A percentile compares a stretch with the other conserved stretches of the same genome.
Evolutionary conservation across 2,888 invertebrate species (phyloP).

Genomic region (Callosobruchus maculatus): DNA sequence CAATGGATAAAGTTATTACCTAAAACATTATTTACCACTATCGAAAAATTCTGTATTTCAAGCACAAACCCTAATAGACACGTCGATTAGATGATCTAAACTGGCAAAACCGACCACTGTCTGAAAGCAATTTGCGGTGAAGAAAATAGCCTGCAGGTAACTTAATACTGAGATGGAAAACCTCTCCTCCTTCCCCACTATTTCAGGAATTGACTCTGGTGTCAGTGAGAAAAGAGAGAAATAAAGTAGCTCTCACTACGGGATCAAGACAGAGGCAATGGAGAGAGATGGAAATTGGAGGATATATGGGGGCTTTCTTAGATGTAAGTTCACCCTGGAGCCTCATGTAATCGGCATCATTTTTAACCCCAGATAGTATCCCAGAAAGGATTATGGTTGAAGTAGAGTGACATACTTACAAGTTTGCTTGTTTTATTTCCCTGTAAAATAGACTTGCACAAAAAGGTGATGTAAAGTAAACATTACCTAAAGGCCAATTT

Average conservation of each 20-base stretch:
- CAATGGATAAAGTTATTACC: too few species aligned
- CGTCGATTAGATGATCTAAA: neutral
- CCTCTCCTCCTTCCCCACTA: neutral
- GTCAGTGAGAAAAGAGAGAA: conserved; percentile 21
- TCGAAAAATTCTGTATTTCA: too few species aligned
- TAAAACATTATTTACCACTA: too few species aligned
- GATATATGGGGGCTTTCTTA: conserved; percentile 32
- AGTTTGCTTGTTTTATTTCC: neutral
- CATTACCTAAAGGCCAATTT: too few species aligned
- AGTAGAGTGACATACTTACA: too few species aligned
- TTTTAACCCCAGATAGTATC: conserved; percentile 30
- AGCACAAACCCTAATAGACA: neutral
- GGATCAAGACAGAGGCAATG: conserved; percentile 19
- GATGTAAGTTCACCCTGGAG: conserved; percentile 35
- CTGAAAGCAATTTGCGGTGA: neutral
- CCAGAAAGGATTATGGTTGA: too few species aligned
- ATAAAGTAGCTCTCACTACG: conserved; percentile 22
- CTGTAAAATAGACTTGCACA: too few species aligned
- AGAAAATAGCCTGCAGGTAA: neutral
- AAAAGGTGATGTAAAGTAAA: too few species aligned
- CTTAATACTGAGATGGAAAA: neutral
- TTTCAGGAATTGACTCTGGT: conserved; percentile 1
- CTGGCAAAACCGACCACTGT: neutral
- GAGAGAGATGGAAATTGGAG: conserved; percentile 21
- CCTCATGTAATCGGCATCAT: conserved; percentile 36